Percentiles rank a stretch among this genome's conserved stretches.
Evolutionary conservation across 1,140 invertebrate genomes (phyloP).

Genomic region (Solenopsis invicta): DNA sequence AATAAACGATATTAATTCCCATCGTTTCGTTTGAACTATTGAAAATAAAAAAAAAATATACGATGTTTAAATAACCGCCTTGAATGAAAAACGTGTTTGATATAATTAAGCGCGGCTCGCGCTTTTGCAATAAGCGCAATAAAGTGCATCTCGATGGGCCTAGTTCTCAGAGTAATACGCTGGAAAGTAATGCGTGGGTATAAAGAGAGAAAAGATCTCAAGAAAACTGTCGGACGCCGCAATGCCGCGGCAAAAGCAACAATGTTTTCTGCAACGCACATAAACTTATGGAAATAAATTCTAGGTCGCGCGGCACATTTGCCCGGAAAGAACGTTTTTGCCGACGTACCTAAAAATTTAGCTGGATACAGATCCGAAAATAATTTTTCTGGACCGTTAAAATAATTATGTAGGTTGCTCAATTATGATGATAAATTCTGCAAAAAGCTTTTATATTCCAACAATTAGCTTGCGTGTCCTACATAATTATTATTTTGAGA

Average conservation of each 20-base stretch:
- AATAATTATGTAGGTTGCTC: too few species aligned
- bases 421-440: too few species aligned
- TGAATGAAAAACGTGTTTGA: conserved; percentile 23
- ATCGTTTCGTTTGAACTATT: background rate
- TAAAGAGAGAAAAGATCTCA: conserved; percentile 50
- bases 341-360: too few species aligned
- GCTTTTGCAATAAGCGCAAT: conserved; percentile 45
- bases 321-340: too few species aligned
- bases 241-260: conserved; percentile 2
- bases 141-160: conserved; percentile 30
- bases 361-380: too few species aligned
- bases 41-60: conserved; percentile 17
- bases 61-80: background rate
- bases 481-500: too few species aligned
- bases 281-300: conserved; percentile 32
- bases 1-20: background rate
- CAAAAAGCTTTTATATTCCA: too few species aligned
- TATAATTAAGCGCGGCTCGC: conserved; percentile 10
- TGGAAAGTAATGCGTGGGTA: conserved; percentile 55
- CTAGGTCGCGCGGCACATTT: background rate
- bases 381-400: too few species aligned
- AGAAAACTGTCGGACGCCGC: conserved; percentile 1
- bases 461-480: too few species aligned
- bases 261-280: background rate
- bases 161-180: conserved; percentile 51